phyloP scores from a whole-genome alignment of 2,888 invertebrate species.

The Cheilosia grossa region DNA sequence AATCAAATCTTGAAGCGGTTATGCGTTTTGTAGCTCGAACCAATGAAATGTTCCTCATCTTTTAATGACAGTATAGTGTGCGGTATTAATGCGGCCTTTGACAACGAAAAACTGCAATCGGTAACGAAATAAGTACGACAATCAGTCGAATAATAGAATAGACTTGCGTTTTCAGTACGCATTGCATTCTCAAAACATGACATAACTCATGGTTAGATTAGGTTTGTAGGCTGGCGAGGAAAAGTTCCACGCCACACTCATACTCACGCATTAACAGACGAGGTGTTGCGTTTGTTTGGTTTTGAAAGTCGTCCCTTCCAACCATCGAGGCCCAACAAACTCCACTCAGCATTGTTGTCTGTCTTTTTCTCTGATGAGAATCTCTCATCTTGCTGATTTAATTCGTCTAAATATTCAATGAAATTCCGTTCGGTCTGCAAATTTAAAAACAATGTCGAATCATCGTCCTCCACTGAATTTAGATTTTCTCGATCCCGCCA shows the following conservation, averaged over 20 bases:
- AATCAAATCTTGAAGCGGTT: no score
- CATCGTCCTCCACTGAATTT: conserved; percentile 21
- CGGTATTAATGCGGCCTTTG: no score
- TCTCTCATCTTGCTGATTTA: conserved; percentile 58
- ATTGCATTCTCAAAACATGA: background rate
- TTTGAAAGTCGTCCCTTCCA: conserved; percentile 79
- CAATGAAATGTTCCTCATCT: no score
- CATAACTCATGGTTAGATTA: no score
- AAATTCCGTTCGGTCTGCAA: conserved; percentile 76
- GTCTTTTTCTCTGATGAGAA: conserved; percentile 13
- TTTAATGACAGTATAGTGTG: no score
- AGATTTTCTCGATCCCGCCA: background rate
- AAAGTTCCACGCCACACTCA: no score
- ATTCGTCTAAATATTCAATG: conserved; percentile 68
- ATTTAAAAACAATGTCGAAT: conserved; percentile 64
- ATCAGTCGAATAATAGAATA: no score
- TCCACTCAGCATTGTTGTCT: conserved; percentile 77
- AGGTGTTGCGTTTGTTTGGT: background rate
- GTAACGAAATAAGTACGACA: no score
- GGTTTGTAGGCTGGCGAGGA: no score
- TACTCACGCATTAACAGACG: conserved; percentile 30
- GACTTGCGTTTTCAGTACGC: no score
- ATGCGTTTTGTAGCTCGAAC: no score
- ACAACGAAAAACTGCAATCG: no score
- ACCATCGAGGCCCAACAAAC: conserved; percentile 79